Conservation (phyloP, 2,888 invertebrate genomes). For the Erannis defoliaria region DNA sequence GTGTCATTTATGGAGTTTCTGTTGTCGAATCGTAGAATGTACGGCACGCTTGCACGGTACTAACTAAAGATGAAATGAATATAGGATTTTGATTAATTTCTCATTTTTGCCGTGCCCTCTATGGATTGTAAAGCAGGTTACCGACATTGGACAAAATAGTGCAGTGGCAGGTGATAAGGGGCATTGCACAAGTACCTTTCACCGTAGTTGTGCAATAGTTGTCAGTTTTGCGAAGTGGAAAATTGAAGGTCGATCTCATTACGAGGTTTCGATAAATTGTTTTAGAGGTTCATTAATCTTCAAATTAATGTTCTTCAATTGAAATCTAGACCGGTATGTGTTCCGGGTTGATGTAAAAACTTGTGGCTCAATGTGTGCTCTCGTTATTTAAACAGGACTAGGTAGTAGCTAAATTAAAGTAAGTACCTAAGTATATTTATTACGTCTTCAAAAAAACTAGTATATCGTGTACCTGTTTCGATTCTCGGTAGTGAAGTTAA, state of each 20-base stretch:
- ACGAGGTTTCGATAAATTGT: slow-evolving; percentile 5
- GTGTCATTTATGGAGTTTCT: no score
- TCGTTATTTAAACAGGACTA: not conserved
- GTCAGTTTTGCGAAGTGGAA: slow-evolving; percentile 47
- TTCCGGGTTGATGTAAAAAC: slow-evolving; percentile 17
- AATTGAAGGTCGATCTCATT: slow-evolving; percentile 56
- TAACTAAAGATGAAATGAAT: no score
- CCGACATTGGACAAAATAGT: slow-evolving; percentile 51
- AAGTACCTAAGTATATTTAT: no score
- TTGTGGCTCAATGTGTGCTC: slow-evolving; percentile 6
- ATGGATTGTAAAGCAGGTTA: slow-evolving; percentile 38
- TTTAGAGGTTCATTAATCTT: slow-evolving; percentile 19
- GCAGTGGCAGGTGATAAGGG: slow-evolving; percentile 58
- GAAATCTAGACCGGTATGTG: slow-evolving; percentile 11
- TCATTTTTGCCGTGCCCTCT: not conserved
- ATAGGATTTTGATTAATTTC: no score
- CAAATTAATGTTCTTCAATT: slow-evolving; percentile 16
- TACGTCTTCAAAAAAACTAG: no score
- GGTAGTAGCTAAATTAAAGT: not conserved
- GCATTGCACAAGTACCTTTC: slow-evolving; percentile 70
- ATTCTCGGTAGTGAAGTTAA: slow-evolving; percentile 8
- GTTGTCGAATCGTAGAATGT: no score
- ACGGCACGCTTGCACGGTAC: no score
- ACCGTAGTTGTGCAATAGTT: slow-evolving; percentile 59
- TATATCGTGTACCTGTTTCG: not conserved